Conservation (phyloP, 2,888 invertebrate genomes). For the Drosophila melanosoma region DNA sequence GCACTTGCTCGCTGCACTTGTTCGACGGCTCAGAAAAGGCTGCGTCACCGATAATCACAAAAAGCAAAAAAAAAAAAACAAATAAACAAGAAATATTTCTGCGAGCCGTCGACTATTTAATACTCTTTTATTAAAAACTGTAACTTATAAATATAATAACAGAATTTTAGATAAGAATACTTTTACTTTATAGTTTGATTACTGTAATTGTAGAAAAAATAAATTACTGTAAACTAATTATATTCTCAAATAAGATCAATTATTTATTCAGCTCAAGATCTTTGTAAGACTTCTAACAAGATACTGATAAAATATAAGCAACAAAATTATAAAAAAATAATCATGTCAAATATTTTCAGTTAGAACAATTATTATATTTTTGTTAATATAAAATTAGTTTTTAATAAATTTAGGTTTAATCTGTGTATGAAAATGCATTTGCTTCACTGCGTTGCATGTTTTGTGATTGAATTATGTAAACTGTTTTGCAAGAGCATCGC, state of each 20-base stretch:
- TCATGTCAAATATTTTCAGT: background rate
- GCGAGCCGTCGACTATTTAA: slow-evolving; percentile 1
- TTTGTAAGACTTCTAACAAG: background rate
- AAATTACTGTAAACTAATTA: background rate
- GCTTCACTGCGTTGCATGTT: background rate
- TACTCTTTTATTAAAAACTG: slow-evolving; percentile 5
- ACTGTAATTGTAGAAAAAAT: background rate
- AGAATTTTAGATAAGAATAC: background rate
- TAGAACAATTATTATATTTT: background rate
- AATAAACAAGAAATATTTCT: background rate
- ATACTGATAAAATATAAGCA: background rate
- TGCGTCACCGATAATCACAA: slow-evolving; percentile 52
- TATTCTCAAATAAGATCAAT: too few species aligned
- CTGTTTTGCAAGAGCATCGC: slow-evolving; percentile 19
- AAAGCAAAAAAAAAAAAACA: slow-evolving; percentile 16
- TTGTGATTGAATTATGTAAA: background rate
- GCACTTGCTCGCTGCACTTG: slow-evolving; percentile 57
- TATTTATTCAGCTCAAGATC: background rate
- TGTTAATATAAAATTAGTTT: background rate
- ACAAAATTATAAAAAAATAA: background rate
- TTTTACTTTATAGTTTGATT: background rate
- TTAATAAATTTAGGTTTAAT: background rate
- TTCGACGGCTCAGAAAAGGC: slow-evolving; percentile 40
- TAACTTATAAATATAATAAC: background rate
- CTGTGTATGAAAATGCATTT: background rate